These are phyloP conservation scores for Aurelia sp. DNA, from an alignment of 30 jellyfish, hydroid and myxozoan genomes.

Conservation along the genomic window DNA sequence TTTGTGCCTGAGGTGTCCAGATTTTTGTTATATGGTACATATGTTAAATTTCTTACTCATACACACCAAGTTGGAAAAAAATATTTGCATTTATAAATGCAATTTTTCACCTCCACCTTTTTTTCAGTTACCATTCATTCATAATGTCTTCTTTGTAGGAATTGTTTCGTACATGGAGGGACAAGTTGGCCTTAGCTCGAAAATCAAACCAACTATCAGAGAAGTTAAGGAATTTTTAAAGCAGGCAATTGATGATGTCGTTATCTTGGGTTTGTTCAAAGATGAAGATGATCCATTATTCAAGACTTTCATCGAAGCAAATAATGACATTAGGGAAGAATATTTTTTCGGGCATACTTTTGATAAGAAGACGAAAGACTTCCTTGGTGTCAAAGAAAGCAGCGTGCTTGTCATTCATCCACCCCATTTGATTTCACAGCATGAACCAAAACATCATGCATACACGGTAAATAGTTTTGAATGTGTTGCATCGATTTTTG, in stretches of 20 bases:
- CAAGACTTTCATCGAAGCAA: slow-evolving; percentile 76
- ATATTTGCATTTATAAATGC: neutral
- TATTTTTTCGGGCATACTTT: slow-evolving; percentile 96
- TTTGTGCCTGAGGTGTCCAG: no score
- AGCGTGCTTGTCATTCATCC: slow-evolving; percentile 87
- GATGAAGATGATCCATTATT: slow-evolving; percentile 85
- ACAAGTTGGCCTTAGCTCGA: slow-evolving; percentile 94
- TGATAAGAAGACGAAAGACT: slow-evolving; percentile 72
- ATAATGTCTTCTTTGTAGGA: slow-evolving; percentile 41
- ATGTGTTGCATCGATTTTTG: no score
- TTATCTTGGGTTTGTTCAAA: slow-evolving; percentile 90
- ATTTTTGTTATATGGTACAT: no score
- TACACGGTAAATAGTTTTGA: no score
- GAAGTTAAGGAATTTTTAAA: slow-evolving; percentile 80
- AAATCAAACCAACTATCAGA: slow-evolving; percentile 60
- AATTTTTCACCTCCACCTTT: neutral
- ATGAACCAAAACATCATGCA: slow-evolving; percentile 78
- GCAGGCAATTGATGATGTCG: slow-evolving; percentile 78
- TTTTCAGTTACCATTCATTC: no score
- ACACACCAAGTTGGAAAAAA: no score
- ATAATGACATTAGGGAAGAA: slow-evolving; percentile 91
- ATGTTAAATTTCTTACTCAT: no score
- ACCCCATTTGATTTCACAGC: slow-evolving; percentile 70
- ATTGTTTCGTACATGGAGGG: slow-evolving; percentile 86
- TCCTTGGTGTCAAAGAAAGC: slow-evolving; percentile 75